Evolutionary conservation across 1,140 invertebrate species (phyloP).

Genomic region (Rhyzopertha dominica): DNA sequence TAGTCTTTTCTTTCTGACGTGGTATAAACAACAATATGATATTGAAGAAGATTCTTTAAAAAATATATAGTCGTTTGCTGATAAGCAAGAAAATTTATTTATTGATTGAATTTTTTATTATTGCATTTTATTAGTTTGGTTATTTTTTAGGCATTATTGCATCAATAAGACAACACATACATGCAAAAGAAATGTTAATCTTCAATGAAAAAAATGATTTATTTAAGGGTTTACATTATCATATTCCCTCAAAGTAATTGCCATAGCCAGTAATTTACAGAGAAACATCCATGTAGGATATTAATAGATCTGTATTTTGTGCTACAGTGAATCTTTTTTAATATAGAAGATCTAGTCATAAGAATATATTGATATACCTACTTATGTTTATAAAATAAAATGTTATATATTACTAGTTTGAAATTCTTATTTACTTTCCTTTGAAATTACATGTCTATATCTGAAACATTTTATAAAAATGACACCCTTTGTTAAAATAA

Average conservation of each 20-base stretch:
- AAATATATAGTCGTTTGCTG: neutral
- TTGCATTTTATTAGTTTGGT: neutral
- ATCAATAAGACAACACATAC: slow-evolving; percentile 21
- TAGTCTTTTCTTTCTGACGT: too few relatives aligned
- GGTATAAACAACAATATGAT: too few relatives aligned
- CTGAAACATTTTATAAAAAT: too few relatives aligned
- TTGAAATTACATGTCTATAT: too few relatives aligned
- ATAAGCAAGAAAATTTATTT: neutral
- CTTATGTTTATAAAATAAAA: slow-evolving; percentile 33
- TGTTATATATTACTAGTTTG: slow-evolving; percentile 32
- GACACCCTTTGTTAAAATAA: too few relatives aligned
- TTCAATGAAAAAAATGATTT: slow-evolving; percentile 14
- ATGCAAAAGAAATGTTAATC: slow-evolving; percentile 15
- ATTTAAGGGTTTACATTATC: slow-evolving; percentile 13
- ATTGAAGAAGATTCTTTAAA: neutral
- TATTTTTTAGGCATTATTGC: slow-evolving; percentile 11
- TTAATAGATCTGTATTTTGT: slow-evolving; percentile 6
- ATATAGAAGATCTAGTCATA: slow-evolving; percentile 39
- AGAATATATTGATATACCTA: slow-evolving; percentile 36
- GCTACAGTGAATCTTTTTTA: slow-evolving; percentile 20
- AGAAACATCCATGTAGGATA: neutral
- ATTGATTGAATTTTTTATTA: slow-evolving; percentile 5
- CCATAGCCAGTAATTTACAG: neutral
- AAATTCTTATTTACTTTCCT: too few relatives aligned
- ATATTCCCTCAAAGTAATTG: slow-evolving; percentile 6